Percentiles rank a stretch among this genome's conserved stretches.
These are phyloP conservation scores for Notospermus geniculatus DNA, from an alignment of 1,140 invertebrate genomes.

Conservation along the genomic window DNA sequence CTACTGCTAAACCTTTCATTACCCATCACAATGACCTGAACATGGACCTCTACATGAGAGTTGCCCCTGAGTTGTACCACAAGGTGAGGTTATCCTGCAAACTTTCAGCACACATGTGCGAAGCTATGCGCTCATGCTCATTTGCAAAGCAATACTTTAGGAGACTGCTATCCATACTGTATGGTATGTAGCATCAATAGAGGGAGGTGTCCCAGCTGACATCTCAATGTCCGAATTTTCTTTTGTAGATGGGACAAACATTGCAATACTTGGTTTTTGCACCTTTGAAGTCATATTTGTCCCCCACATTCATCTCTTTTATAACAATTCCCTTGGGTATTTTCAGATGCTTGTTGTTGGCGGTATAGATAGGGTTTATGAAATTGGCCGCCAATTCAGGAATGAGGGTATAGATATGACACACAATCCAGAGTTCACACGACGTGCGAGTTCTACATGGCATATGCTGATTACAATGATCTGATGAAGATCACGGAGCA, in stretches of 20 bases:
- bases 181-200: no score
- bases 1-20: slow-evolving; percentile 96
- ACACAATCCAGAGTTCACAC: slow-evolving; percentile 99
- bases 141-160: no score
- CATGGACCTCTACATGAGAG: slow-evolving; percentile 95
- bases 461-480: slow-evolving; percentile 98
- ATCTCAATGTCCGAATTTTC: no score
- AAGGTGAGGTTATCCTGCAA: slow-evolving; percentile 65
- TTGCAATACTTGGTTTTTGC: no score
- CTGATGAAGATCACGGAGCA: slow-evolving; percentile 89
- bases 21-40: slow-evolving; percentile 99
- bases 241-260: no score
- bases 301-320: no score
- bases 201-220: no score
- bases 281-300: no score
- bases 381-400: slow-evolving; percentile 95
- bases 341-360: slow-evolving; percentile 91
- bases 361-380: slow-evolving; percentile 95
- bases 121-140: no score
- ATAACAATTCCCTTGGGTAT: no score
- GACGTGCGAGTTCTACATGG: slow-evolving; percentile 99
- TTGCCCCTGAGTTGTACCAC: slow-evolving; percentile 96
- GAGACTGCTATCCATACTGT: no score
- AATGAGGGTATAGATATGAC: slow-evolving; percentile 99
- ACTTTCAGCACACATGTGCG: no score